A percentile compares a stretch with the other conserved stretches of the same genome.
Conservation (phyloP, 37 sponge, comb jelly and placozoan genomes). For the Beroe forskalii region DNA sequence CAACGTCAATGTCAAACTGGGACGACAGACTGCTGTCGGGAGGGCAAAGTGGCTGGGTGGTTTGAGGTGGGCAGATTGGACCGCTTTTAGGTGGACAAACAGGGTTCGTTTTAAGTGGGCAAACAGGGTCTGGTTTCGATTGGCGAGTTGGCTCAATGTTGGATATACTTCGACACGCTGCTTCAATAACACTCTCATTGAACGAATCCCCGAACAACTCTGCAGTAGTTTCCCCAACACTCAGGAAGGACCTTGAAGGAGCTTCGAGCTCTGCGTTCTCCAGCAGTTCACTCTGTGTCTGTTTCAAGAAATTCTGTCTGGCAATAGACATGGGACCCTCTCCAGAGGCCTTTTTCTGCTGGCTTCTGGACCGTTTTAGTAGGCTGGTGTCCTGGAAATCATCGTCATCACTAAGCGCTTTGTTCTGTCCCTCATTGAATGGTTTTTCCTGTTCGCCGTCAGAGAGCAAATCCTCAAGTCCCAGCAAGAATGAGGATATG, state of each 20-base stretch:
- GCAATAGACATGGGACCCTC: background rate
- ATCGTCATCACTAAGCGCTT: conserved; percentile 39
- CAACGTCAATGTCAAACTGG: conserved; percentile 19
- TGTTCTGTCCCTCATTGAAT: background rate
- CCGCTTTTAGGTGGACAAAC: background rate
- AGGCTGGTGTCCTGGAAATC: conserved; percentile 6
- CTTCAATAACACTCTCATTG: background rate
- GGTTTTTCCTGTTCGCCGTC: background rate
- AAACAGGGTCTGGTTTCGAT: too few species aligned
- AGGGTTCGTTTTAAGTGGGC: too few species aligned
- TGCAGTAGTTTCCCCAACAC: background rate
- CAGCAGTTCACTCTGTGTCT: too few species aligned
- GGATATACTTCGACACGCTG: background rate
- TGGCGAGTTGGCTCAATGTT: too few species aligned
- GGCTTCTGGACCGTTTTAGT: background rate
- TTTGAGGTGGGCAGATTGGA: background rate
- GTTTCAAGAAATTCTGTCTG: too few species aligned
- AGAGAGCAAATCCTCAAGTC: conserved; percentile 16
- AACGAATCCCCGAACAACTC: conserved; percentile 51
- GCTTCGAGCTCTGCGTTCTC: too few species aligned
- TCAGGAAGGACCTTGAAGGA: too few species aligned
- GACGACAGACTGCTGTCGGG: background rate
- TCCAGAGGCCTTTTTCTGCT: background rate
- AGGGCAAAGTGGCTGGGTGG: background rate
- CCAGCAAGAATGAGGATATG: background rate